Evolutionary conservation across 1,140 invertebrate genomes (phyloP).

Genomic region (Theocolax elegans): DNA sequence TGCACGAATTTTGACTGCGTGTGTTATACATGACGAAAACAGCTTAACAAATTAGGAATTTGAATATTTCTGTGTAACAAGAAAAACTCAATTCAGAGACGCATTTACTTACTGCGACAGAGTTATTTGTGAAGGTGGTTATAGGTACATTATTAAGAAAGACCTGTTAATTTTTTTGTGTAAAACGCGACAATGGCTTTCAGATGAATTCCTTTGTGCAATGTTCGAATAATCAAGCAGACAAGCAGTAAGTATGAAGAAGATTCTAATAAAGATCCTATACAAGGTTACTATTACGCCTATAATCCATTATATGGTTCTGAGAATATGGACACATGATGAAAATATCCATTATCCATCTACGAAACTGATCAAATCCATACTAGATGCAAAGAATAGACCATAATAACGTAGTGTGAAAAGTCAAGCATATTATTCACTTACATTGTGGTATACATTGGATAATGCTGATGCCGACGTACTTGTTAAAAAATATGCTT

Average conservation of each 20-base stretch:
- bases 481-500: too few species aligned
- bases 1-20: background rate
- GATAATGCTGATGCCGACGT: too few species aligned
- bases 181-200: constrained; percentile 40
- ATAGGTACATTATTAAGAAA: constrained; percentile 28
- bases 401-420: too few species aligned
- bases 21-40: constrained; percentile 26
- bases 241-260: constrained; percentile 16
- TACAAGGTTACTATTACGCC: too few species aligned
- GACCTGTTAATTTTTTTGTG: constrained; percentile 35
- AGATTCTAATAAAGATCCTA: too few species aligned
- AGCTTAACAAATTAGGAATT: constrained; percentile 32
- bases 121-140: constrained; percentile 9
- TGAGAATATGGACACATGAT: too few species aligned
- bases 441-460: too few species aligned
- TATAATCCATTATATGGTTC: too few species aligned
- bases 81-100: constrained; percentile 11
- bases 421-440: too few species aligned
- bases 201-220: constrained; percentile 34
- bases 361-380: too few species aligned
- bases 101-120: constrained; percentile 26
- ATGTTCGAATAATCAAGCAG: constrained; percentile 36
- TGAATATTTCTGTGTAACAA: background rate
- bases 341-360: too few species aligned
- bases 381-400: too few species aligned